A percentile compares a stretch with the other conserved stretches of the same genome.
Evolutionary conservation across 2,797 vertebrate genomes (phyloP).

Genomic region (Hippopotamyrus pictus): DNA sequence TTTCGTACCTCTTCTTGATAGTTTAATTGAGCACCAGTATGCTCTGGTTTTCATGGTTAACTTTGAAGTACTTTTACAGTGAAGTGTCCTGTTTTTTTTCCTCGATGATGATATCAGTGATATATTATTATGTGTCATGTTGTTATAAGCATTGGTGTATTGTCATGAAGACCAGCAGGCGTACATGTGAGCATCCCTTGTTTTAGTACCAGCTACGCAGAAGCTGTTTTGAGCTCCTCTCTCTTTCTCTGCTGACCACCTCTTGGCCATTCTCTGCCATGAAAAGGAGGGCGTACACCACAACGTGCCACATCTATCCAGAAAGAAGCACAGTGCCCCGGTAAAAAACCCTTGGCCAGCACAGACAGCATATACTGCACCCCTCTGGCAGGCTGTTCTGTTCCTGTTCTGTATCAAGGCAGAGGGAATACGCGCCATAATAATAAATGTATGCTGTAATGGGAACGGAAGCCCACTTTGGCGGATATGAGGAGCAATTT

Average conservation of each 20-base stretch:
- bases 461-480: constrained; percentile 15
- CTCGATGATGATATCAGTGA: neutral
- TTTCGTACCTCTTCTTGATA: neutral
- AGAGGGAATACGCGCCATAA: neutral
- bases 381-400: neutral
- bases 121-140: neutral
- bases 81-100: neutral
- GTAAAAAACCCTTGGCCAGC: neutral
- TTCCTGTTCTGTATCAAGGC: neutral
- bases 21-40: neutral
- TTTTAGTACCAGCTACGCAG: neutral
- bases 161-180: neutral
- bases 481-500: constrained; percentile 27
- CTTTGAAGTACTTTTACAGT: neutral
- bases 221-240: neutral
- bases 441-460: constrained; percentile 31
- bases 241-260: neutral
- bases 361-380: neutral
- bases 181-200: neutral
- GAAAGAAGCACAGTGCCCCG: neutral
- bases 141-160: neutral
- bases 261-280: neutral
- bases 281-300: neutral
- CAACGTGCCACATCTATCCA: neutral
- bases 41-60: neutral